These are phyloP conservation scores for Drosophila eugracilis DNA, from an alignment of 1,140 invertebrate species.

Conservation along the genomic window DNA sequence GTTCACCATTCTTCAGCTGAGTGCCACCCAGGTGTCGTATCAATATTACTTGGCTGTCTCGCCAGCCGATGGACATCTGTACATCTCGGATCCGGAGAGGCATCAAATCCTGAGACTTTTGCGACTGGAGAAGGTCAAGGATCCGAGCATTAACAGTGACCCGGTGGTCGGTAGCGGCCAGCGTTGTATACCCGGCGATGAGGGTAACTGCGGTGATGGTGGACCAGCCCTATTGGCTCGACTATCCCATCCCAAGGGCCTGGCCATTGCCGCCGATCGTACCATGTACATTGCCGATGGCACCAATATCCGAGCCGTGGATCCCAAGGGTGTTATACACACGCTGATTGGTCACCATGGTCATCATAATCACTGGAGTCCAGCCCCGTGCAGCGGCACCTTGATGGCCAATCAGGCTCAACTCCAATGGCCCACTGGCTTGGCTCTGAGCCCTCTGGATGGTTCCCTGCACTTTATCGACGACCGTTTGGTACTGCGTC, in stretches of 20 bases:
- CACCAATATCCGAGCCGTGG: constrained; percentile 96
- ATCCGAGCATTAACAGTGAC: constrained; percentile 94
- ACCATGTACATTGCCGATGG: constrained; percentile 98
- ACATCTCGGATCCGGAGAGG: constrained; percentile 97
- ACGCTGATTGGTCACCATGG: constrained; percentile 97
- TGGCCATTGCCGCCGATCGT: constrained; percentile 95
- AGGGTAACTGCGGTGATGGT: constrained; percentile 96
- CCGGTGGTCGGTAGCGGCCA: constrained; percentile 97
- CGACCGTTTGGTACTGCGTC: constrained; percentile 95
- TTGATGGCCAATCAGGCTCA: constrained; percentile 93
- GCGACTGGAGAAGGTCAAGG: constrained; percentile 90
- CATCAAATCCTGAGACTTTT: constrained; percentile 93
- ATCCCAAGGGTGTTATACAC: constrained; percentile 95
- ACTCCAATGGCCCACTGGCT: constrained; percentile 97
- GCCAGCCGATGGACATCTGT: constrained; percentile 96
- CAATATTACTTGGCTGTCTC: constrained; percentile 98
- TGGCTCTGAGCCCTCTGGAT: constrained; percentile 96
- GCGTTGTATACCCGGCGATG: constrained; percentile 96
- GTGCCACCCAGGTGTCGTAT: constrained; percentile 96
- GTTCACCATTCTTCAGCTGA: constrained; percentile 96
- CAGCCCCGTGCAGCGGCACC: constrained; percentile 93
- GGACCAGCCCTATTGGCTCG: constrained; percentile 95
- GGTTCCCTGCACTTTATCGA: constrained; percentile 98
- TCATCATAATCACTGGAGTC: constrained; percentile 96
- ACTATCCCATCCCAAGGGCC: constrained; percentile 97